These are phyloP conservation scores for Canis aureus DNA, from an alignment of 2,113 vertebrate genomes.

Conservation along the genomic window DNA sequence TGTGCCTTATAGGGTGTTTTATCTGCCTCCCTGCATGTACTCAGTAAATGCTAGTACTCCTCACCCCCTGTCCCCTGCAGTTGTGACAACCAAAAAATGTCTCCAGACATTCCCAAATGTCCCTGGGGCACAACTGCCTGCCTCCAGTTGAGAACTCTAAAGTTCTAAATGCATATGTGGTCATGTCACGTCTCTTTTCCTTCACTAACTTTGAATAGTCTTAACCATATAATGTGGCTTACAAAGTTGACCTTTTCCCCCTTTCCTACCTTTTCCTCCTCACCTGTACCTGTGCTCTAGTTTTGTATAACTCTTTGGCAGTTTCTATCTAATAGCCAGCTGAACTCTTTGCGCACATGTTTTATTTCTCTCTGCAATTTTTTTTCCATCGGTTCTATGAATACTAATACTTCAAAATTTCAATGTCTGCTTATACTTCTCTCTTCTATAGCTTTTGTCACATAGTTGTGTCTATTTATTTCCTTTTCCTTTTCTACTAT, in stretches of 20 bases:
- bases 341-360: neutral
- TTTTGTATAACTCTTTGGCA: neutral
- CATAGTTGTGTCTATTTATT: neutral
- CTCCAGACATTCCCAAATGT: neutral
- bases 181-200: neutral
- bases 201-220: neutral
- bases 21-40: neutral
- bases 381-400: neutral
- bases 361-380: conserved; percentile 43
- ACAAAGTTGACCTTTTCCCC: neutral
- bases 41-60: neutral
- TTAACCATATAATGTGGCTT: neutral
- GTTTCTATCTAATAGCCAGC: conserved; percentile 26
- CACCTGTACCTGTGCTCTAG: neutral
- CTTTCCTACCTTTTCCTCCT: neutral
- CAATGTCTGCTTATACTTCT: neutral
- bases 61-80: neutral
- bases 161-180: neutral
- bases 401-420: neutral
- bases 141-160: conserved; percentile 26
- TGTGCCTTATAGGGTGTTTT: neutral
- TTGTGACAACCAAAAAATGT: neutral
- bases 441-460: neutral
- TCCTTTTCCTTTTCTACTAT: neutral
- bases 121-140: neutral